Percentiles rank a stretch among this genome's conserved stretches.
Evolutionary conservation across 2,113 vertebrate genomes (phyloP).

Genomic region (Noturus placidus): DNA sequence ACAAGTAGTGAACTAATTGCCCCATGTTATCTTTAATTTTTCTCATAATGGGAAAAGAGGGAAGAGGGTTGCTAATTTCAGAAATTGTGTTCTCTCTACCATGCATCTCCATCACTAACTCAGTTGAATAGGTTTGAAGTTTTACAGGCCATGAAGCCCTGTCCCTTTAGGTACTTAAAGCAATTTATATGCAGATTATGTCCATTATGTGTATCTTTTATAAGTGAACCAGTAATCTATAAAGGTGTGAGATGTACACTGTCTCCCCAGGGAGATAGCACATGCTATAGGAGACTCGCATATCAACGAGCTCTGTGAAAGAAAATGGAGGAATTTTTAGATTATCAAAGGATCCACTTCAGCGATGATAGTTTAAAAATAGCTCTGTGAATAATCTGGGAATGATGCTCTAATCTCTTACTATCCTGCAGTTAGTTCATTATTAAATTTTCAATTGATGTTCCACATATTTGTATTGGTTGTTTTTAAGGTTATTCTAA

Average conservation of each 20-base stretch:
- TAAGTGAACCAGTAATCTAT: conserved; percentile 75
- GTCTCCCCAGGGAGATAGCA: conserved; percentile 47
- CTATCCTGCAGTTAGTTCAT: conserved; percentile 26
- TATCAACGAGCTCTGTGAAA: conserved; percentile 25
- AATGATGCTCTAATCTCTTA: conserved; percentile 31
- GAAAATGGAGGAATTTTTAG: neutral
- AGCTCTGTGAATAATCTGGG: neutral
- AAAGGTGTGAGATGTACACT: conserved; percentile 65
- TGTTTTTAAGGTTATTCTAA: conserved; percentile 35
- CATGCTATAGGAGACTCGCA: conserved; percentile 16
- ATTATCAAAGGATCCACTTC: conserved; percentile 50
- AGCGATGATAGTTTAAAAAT: conserved; percentile 55
- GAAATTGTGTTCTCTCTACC: conserved; percentile 73
- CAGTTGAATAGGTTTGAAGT: conserved; percentile 68
- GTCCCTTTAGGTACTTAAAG: conserved; percentile 70
- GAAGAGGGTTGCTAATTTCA: conserved; percentile 20
- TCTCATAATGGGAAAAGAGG: conserved; percentile 55
- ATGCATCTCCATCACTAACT: conserved; percentile 73
- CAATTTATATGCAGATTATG: conserved; percentile 84
- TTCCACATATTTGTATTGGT: conserved; percentile 38
- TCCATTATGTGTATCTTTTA: conserved; percentile 71
- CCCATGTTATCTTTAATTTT: conserved; percentile 71
- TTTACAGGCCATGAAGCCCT: conserved; percentile 69
- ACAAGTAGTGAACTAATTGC: conserved; percentile 63
- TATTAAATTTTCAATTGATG: conserved; percentile 48